These are phyloP conservation scores for Lordiphosa collinella DNA, from an alignment of 1,140 invertebrate genomes.

Conservation along the genomic window DNA sequence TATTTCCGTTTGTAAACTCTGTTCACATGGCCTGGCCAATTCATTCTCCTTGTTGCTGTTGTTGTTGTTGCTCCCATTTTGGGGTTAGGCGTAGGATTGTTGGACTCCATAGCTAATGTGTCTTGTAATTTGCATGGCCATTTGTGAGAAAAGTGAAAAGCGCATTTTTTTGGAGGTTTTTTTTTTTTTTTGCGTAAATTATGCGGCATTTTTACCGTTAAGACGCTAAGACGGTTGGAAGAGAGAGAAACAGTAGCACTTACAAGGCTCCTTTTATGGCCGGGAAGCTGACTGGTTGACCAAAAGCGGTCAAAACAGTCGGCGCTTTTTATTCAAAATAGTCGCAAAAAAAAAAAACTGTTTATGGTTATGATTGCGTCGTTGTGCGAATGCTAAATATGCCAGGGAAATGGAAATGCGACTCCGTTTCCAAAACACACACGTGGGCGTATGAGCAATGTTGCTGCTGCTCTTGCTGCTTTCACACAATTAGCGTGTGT, in stretches of 20 bases:
- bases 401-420: slow-evolving; percentile 66
- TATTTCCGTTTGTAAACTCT: slow-evolving; percentile 62
- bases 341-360: slow-evolving; percentile 52
- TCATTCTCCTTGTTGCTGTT: slow-evolving; percentile 1
- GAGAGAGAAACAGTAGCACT: slow-evolving; percentile 69
- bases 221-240: slow-evolving; percentile 1
- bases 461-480: slow-evolving; percentile 48
- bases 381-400: slow-evolving; percentile 69
- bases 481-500: slow-evolving; percentile 75
- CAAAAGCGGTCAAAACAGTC: slow-evolving; percentile 30
- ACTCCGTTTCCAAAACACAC: slow-evolving; percentile 41
- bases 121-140: slow-evolving; percentile 78
- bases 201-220: slow-evolving; percentile 72
- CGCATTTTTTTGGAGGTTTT: slow-evolving; percentile 1
- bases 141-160: slow-evolving; percentile 76
- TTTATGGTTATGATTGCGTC: slow-evolving; percentile 76
- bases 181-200: slow-evolving; percentile 66
- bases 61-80: slow-evolving; percentile 71
- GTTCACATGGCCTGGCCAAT: slow-evolving; percentile 19
- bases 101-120: slow-evolving; percentile 61
- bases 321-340: slow-evolving; percentile 55
- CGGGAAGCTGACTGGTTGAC: slow-evolving; percentile 20
- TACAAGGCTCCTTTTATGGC: slow-evolving; percentile 70
- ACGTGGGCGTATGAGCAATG: slow-evolving; percentile 67
- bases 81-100: slow-evolving; percentile 68